Evolutionary conservation across 2,888 invertebrate genomes (phyloP).

Genomic region (Sinohyriopsis cumingii): DNA sequence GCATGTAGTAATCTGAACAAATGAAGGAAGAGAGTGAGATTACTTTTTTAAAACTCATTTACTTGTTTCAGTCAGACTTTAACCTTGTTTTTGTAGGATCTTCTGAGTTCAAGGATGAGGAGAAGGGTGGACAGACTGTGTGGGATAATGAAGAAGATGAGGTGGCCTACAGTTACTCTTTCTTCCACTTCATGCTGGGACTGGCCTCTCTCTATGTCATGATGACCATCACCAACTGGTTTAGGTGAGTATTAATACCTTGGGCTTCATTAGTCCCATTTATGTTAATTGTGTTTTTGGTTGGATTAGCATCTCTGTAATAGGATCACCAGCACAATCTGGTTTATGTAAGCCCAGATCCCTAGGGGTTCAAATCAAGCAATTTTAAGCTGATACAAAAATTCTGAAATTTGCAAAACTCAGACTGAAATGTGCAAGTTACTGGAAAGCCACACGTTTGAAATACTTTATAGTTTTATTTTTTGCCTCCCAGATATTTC

Average conservation of each 20-base stretch:
- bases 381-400: no score
- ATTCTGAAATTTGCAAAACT: no score
- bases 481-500: no score
- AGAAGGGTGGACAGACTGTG: constrained; percentile 74
- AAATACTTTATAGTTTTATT: no score
- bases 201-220: constrained; percentile 98
- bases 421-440: no score
- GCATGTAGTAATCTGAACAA: no score
- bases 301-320: constrained; percentile 94
- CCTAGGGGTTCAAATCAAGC: no score
- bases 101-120: constrained; percentile 55
- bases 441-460: no score
- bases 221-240: constrained; percentile 99
- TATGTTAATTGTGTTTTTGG: not conserved
- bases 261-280: no score
- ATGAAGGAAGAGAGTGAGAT: no score
- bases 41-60: no score
- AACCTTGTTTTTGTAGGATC: constrained; percentile 40
- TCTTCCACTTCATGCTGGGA: constrained; percentile 97
- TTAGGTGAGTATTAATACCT: constrained; percentile 83
- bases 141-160: constrained; percentile 93
- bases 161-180: constrained; percentile 95
- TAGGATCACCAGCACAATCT: constrained; percentile 99
- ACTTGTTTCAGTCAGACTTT: no score
- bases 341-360: constrained; percentile 88